phyloP scores from a whole-genome alignment of 1,140 invertebrate species.

The Oreohelix idahoensis region DNA sequence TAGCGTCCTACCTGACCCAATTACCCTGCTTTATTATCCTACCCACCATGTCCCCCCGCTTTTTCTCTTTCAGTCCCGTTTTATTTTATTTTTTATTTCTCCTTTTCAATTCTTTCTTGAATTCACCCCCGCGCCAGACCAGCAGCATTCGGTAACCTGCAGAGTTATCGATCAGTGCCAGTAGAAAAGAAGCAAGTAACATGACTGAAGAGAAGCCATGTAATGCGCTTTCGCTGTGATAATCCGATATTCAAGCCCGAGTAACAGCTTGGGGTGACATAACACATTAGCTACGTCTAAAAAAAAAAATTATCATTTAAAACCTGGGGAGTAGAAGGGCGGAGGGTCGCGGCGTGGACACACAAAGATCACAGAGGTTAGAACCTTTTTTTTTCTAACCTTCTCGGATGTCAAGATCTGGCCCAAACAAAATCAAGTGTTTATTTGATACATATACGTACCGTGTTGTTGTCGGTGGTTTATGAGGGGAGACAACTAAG shows the following conservation, averaged over 20 bases:
- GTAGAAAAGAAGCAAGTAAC: not conserved
- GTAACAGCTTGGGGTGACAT: not conserved
- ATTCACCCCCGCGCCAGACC: not conserved
- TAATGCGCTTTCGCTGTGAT: not conserved
- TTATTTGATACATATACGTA: too few species aligned
- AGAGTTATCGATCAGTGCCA: not conserved
- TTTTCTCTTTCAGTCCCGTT: not conserved
- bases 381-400: not conserved
- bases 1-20: constrained; percentile 3
- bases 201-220: not conserved
- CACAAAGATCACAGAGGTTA: not conserved
- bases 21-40: not conserved
- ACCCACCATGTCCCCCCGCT: not conserved
- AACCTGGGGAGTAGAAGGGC: not conserved
- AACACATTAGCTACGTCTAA: not conserved
- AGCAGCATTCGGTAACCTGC: not conserved
- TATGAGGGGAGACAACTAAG: too few species aligned
- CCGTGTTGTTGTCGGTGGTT: too few species aligned
- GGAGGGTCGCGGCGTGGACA: not conserved
- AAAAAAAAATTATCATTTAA: too few species aligned
- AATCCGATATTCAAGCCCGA: not conserved
- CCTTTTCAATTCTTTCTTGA: not conserved
- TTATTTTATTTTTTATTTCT: not conserved
- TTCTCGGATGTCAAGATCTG: too few species aligned
- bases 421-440: not conserved